phyloP scores from a whole-genome alignment of 2,797 vertebrate genomes.

The Ceyx erithaca region DNA sequence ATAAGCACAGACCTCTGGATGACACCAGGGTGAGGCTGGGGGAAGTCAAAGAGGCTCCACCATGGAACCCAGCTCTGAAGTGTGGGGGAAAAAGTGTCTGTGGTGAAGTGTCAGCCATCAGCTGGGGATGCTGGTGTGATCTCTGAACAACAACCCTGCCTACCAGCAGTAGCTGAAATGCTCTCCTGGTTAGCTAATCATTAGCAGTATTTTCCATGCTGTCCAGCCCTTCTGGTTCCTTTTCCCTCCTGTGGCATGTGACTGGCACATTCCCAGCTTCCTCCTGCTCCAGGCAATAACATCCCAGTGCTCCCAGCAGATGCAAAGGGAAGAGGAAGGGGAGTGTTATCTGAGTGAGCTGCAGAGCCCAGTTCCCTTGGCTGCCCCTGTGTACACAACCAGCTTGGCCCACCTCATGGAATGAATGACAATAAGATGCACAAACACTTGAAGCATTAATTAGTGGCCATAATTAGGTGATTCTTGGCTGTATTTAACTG shows the following conservation, averaged over 20 bases:
- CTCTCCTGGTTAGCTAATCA: not conserved
- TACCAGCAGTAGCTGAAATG: not conserved
- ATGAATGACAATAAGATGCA: not conserved
- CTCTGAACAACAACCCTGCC: not conserved
- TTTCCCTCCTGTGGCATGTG: not conserved
- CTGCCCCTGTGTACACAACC: not conserved
- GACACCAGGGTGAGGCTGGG: not conserved
- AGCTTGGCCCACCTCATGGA: no score
- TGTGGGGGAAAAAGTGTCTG: accelerated
- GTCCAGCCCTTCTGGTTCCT: not conserved
- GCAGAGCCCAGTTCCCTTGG: not conserved
- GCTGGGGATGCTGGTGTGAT: not conserved
- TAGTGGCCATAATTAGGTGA: not conserved
- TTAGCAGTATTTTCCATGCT: conserved; percentile 37
- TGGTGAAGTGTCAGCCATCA: not conserved
- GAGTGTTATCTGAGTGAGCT: not conserved
- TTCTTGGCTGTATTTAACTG: not conserved
- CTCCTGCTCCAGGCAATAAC: not conserved
- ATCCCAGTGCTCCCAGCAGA: not conserved
- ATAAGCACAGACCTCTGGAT: not conserved
- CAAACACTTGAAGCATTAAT: not conserved
- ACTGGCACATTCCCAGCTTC: not conserved
- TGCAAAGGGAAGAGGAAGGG: not conserved
- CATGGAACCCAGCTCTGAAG: not conserved
- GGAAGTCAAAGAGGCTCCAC: not conserved